A percentile compares a stretch with the other conserved stretches of the same genome.
Evolutionary conservation across 2,113 vertebrate species (phyloP).

Genomic region (Sitta europaea): DNA sequence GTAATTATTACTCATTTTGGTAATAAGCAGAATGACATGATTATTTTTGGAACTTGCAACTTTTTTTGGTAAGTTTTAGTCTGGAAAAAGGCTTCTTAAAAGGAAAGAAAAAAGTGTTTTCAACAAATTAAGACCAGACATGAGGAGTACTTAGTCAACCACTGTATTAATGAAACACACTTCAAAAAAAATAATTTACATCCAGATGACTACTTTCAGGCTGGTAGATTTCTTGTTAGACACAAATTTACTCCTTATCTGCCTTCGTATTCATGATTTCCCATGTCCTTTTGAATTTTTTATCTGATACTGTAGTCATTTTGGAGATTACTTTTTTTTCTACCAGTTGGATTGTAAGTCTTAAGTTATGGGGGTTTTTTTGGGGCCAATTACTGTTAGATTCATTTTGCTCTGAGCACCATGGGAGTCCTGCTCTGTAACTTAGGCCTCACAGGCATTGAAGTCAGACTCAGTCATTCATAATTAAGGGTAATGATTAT

Average conservation of each 20-base stretch:
- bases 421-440: not conserved
- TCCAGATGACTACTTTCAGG: not conserved
- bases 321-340: not conserved
- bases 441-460: not conserved
- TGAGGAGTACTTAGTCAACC: not conserved
- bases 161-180: not conserved
- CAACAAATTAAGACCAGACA: not conserved
- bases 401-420: not conserved
- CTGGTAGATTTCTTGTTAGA: not conserved
- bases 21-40: not conserved
- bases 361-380: accelerated
- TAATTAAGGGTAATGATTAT: constrained; percentile 4
- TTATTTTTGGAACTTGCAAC: not conserved
- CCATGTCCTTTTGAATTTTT: not conserved
- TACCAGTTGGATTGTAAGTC: not conserved
- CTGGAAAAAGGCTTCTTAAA: not conserved
- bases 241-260: not conserved
- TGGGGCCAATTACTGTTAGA: not conserved
- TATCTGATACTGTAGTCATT: not conserved
- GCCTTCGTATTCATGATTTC: not conserved
- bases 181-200: not conserved
- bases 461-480: not conserved
- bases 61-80: not conserved
- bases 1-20: not conserved
- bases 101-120: not conserved